phyloP scores from a whole-genome alignment of 1,140 invertebrate genomes.

The Gryllus bimaculatus region DNA sequence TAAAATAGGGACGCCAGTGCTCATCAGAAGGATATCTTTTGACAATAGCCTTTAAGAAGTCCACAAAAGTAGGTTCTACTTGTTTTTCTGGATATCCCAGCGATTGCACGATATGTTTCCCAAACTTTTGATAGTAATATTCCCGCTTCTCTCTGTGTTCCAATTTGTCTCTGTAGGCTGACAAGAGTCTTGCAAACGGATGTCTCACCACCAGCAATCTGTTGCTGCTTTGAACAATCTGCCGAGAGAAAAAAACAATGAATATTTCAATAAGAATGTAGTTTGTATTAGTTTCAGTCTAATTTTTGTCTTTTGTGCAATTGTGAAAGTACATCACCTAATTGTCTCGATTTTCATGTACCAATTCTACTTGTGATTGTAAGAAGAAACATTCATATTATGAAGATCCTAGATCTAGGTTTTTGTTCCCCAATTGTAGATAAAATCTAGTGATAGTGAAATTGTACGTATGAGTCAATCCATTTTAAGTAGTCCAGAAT shows the following conservation, averaged over 20 bases:
- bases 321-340: no score
- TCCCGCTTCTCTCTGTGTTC: conserved; percentile 38
- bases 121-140: conserved; percentile 35
- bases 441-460: no score
- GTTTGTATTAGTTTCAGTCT: no score
- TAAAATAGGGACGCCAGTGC: conserved; percentile 38
- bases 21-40: conserved; percentile 40
- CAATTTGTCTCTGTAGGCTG: conserved; percentile 55
- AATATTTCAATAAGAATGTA: neutral
- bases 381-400: no score
- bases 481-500: no score
- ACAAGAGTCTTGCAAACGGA: conserved; percentile 53
- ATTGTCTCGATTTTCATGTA: no score
- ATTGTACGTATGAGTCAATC: no score
- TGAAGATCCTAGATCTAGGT: no score
- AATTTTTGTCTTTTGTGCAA: no score
- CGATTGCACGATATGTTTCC: conserved; percentile 29
- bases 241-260: neutral
- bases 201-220: conserved; percentile 44
- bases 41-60: conserved; percentile 32
- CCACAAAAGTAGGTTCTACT: conserved; percentile 26
- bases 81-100: neutral
- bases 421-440: no score
- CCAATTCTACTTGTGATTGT: no score
- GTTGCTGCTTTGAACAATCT: neutral